phyloP scores from a whole-genome alignment of 2,797 vertebrate genomes.

The Schizopygopsis malacanthus region DNA sequence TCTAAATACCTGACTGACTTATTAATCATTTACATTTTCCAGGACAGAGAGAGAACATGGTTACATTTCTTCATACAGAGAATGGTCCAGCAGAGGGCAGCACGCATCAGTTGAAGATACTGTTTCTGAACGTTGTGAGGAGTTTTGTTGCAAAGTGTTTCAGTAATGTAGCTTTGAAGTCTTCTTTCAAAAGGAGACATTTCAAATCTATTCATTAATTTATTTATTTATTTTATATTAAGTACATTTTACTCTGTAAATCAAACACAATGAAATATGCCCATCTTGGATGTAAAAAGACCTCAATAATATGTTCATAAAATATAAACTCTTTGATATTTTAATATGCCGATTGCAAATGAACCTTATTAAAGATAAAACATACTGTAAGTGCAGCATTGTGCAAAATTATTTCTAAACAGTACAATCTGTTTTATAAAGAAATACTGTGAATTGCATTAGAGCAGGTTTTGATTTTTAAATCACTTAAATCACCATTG shows the following conservation, averaged over 20 bases:
- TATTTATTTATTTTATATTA: not conserved
- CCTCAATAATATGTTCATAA: not conserved
- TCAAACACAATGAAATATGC: not conserved
- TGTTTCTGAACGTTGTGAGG: not conserved
- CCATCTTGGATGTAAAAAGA: not conserved
- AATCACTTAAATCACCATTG: not conserved
- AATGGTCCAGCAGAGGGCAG: conserved; percentile 41
- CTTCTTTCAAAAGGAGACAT: not conserved
- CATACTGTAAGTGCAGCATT: not conserved
- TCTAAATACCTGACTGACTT: not conserved
- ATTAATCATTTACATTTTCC: not conserved
- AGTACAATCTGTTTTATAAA: not conserved
- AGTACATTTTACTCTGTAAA: not conserved
- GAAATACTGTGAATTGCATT: not conserved
- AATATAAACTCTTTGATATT: not conserved
- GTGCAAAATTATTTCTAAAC: not conserved
- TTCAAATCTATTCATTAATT: too few relatives aligned
- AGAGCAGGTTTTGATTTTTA: not conserved
- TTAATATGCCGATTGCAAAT: too few relatives aligned
- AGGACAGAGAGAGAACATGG: not conserved
- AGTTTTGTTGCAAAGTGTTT: not conserved
- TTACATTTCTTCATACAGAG: not conserved
- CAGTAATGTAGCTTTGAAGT: not conserved
- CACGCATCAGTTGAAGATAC: conserved; percentile 17
- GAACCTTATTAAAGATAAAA: not conserved